Evolutionary conservation across 2,113 vertebrate species (phyloP).

Genomic region (Thomomys bottae): DNA sequence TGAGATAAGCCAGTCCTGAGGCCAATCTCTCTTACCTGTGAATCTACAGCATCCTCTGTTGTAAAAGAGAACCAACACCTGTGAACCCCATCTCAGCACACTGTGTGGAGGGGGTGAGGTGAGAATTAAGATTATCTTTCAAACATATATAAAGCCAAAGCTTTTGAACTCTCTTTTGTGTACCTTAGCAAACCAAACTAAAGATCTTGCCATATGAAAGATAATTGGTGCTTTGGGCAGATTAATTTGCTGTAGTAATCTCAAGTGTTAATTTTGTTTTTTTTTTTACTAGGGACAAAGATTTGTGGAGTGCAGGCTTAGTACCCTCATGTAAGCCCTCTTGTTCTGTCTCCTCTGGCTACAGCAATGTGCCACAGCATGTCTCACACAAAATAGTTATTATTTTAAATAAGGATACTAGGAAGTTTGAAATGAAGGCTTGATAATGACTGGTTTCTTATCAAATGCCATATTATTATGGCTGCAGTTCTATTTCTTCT

Average conservation of each 20-base stretch:
- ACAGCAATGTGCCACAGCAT: neutral
- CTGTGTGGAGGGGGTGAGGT: neutral
- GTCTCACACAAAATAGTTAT: neutral
- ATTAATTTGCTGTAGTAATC: neutral
- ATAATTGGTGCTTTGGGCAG: neutral
- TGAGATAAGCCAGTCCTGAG: no score
- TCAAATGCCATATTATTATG: neutral
- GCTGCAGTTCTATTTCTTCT: neutral
- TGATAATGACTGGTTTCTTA: neutral
- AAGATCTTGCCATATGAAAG: neutral
- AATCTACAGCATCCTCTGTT: no score
- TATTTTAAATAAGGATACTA: neutral
- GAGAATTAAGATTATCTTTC: neutral
- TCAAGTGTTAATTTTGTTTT: neutral
- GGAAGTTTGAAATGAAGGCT: neutral
- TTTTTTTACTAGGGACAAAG: neutral
- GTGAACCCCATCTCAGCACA: neutral
- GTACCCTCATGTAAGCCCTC: rapidly evolving
- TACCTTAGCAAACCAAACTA: neutral
- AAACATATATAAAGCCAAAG: neutral
- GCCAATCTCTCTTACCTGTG: neutral
- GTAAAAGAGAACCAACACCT: neutral
- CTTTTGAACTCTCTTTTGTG: neutral
- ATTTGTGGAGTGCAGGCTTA: neutral
- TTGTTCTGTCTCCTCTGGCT: rapidly evolving